Evolutionary conservation across 2,888 invertebrate genomes (phyloP).

Genomic region (Thereva nobilitata): DNA sequence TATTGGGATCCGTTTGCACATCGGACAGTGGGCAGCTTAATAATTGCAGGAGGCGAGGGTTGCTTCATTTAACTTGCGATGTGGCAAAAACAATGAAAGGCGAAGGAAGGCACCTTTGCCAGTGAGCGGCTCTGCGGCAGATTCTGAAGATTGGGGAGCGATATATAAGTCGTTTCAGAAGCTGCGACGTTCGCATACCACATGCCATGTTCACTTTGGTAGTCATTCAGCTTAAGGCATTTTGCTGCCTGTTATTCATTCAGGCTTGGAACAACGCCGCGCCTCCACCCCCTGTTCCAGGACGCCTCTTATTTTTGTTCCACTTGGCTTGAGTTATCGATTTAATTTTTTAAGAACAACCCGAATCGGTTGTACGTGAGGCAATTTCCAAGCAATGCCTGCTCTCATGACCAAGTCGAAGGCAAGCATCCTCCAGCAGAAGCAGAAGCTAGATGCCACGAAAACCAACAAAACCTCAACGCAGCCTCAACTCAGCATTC

Average conservation of each 20-base stretch:
- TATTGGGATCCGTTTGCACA: not conserved
- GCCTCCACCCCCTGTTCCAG: not conserved
- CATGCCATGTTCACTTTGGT: slow-evolving; percentile 39
- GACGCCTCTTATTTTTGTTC: slow-evolving; percentile 22
- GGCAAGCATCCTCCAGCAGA: not conserved
- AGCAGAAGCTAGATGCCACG: slow-evolving; percentile 2
- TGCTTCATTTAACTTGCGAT: slow-evolving; percentile 31
- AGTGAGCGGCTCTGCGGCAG: slow-evolving; percentile 13
- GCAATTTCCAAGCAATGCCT: slow-evolving; percentile 39
- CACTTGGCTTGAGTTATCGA: slow-evolving; percentile 39
- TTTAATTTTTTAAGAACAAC: slow-evolving; percentile 41
- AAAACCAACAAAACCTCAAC: slow-evolving; percentile 19
- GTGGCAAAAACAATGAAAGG: slow-evolving; percentile 24
- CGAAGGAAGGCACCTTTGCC: slow-evolving; percentile 17
- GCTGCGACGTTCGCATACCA: slow-evolving; percentile 32
- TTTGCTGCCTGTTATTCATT: slow-evolving; percentile 32
- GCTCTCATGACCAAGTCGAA: slow-evolving; percentile 7
- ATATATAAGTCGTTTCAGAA: slow-evolving; percentile 12
- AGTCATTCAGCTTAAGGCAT: slow-evolving; percentile 37
- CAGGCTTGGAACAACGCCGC: slow-evolving; percentile 13
- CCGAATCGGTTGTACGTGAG: slow-evolving; percentile 41
- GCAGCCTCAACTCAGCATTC: slow-evolving; percentile 12
- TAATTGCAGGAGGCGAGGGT: slow-evolving; percentile 35
- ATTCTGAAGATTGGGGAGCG: slow-evolving; percentile 32
- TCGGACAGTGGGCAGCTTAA: not conserved